A percentile compares a stretch with the other conserved stretches of the same genome.
phyloP scores from a whole-genome alignment of 2,113 vertebrate species.

The Sprattus sprattus region DNA sequence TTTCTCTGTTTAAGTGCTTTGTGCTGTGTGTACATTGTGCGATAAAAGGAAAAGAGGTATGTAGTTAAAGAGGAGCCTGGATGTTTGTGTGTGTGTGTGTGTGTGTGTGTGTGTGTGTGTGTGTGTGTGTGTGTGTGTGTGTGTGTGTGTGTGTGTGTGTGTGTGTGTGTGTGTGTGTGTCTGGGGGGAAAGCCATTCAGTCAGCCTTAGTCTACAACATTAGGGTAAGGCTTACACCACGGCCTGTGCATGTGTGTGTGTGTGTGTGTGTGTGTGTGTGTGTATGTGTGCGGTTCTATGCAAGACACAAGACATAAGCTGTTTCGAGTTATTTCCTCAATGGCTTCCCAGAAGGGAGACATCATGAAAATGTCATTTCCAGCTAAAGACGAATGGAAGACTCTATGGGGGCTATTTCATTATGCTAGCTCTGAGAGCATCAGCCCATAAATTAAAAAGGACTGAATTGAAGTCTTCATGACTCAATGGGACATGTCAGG shows the following conservation, averaged over 20 bases:
- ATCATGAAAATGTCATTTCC: slow-evolving; percentile 38
- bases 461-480: slow-evolving; percentile 46
- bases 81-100: background rate
- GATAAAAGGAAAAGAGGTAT: too few relatives aligned
- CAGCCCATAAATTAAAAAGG: slow-evolving; percentile 55
- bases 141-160: too few relatives aligned
- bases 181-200: too few relatives aligned
- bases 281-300: slow-evolving; percentile 7
- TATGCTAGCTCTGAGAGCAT: slow-evolving; percentile 54
- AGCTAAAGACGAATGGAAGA: slow-evolving; percentile 33
- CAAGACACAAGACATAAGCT: slow-evolving; percentile 18
- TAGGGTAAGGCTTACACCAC: too few relatives aligned
- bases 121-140: too few relatives aligned
- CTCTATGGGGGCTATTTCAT: slow-evolving; percentile 56
- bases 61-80: too few relatives aligned
- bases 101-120: too few relatives aligned
- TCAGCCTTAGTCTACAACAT: too few relatives aligned
- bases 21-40: too few relatives aligned
- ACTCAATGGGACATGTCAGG: too few relatives aligned
- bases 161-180: background rate
- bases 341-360: slow-evolving; percentile 29
- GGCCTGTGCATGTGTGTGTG: background rate
- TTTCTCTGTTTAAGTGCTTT: too few relatives aligned
- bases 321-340: slow-evolving; percentile 25
- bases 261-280: background rate